These are phyloP conservation scores for Escarpia spicata DNA, from an alignment of 2,888 invertebrate species.

Conservation along the genomic window DNA sequence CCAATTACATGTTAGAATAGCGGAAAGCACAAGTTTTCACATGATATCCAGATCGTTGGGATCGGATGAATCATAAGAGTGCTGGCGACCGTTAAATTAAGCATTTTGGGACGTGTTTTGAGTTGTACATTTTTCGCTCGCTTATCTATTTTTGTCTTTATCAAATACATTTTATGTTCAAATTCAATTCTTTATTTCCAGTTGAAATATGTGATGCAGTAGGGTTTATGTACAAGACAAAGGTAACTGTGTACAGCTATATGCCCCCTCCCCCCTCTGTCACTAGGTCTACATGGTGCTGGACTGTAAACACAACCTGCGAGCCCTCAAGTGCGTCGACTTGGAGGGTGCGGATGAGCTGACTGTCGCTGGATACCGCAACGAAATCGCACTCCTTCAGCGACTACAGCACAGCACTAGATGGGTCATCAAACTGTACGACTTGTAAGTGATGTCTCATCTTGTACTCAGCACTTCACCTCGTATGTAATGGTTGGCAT, in stretches of 20 bases:
- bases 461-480: not conserved
- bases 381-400: slow-evolving; percentile 86
- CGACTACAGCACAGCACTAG: slow-evolving; percentile 78
- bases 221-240: not conserved
- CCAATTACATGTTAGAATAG: too few species aligned
- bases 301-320: slow-evolving; percentile 71
- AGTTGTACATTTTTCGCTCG: too few species aligned
- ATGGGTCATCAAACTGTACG: slow-evolving; percentile 84
- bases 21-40: too few species aligned
- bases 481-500: not conserved
- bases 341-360: slow-evolving; percentile 76
- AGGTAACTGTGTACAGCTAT: not conserved
- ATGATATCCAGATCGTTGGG: too few species aligned
- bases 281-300: slow-evolving; percentile 77
- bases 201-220: not conserved
- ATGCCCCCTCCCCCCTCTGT: slow-evolving; percentile 19
- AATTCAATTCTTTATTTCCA: too few species aligned
- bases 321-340: slow-evolving; percentile 86
- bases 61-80: too few species aligned
- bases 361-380: slow-evolving; percentile 81
- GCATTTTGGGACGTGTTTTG: too few species aligned
- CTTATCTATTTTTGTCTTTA: too few species aligned
- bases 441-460: slow-evolving; percentile 77
- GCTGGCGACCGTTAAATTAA: too few species aligned
- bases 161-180: too few species aligned